Percentiles rank a stretch among this genome's conserved stretches.
phyloP scores from a whole-genome alignment of 1,140 invertebrate genomes.

The Trinorchestia longiramus region DNA sequence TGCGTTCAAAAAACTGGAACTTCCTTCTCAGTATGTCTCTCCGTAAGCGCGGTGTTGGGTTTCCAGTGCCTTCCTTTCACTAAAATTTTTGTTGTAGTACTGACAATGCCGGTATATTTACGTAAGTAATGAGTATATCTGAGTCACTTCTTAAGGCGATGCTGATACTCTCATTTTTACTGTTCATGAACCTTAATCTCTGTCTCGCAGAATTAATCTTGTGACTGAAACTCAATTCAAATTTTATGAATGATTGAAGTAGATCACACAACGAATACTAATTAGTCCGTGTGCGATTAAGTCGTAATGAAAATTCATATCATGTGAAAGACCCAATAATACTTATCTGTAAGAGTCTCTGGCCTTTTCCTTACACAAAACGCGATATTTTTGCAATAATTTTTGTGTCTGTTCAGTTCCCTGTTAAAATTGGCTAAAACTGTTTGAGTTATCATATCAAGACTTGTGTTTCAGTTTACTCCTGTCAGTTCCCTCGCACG shows the following conservation, averaged over 20 bases:
- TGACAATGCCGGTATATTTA: not conserved
- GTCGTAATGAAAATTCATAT: too few relatives aligned
- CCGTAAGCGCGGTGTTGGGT: not conserved
- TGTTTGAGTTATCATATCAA: not conserved
- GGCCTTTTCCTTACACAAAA: not conserved
- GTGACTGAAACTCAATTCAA: too few relatives aligned
- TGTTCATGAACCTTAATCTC: too few relatives aligned
- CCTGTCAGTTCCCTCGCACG: not conserved
- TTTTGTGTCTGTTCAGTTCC: not conserved
- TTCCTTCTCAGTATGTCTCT: not conserved
- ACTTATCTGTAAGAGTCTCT: not conserved
- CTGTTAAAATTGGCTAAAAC: not conserved
- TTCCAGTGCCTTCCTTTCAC: constrained; percentile 1
- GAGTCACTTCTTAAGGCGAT: too few relatives aligned
- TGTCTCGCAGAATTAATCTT: too few relatives aligned
- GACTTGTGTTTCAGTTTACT: not conserved
- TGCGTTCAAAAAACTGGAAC: not conserved
- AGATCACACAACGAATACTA: too few relatives aligned
- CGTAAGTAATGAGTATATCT: too few relatives aligned
- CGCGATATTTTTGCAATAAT: not conserved
- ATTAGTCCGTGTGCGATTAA: too few relatives aligned
- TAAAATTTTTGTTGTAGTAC: not conserved
- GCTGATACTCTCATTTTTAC: too few relatives aligned
- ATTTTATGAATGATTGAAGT: too few relatives aligned
- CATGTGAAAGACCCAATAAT: not conserved